Base-by-base conservation (phyloP, 1,140 invertebrate genomes). In the Nixonia krombeini region DNA sequence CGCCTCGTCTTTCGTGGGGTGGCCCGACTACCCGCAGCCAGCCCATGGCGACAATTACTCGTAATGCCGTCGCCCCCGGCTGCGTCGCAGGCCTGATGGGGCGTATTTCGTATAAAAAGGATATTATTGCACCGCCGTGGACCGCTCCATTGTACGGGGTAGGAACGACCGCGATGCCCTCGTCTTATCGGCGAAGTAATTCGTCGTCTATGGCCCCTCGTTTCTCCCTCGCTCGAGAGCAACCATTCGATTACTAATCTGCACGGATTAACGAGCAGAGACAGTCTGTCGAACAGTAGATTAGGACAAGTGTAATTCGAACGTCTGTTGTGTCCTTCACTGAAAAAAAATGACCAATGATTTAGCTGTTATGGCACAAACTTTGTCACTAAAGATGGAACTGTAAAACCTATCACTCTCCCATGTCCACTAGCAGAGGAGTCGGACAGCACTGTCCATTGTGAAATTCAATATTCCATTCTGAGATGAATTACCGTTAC, bases 91-190 rank as follows among this genome's bases (percentile, higher is more conserved):
- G 56, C 70, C 41, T 59, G 49, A 65, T 62, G 65, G 65, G 70
- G 64, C 70, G 64, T 68, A 47, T 57, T 72, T 41, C 33, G 38
- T 6, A 25, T 61, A 67, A 72, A 72, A 72, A 72, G 68, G 64
- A 72, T 68, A 72, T 72, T 72, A 72, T 68, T 72, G 64, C 64
- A 55, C 62, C 35, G 59, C 52, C 41, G 59, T 67, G 58, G 63
- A 63, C 63, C 64, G 41, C 58, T 56, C 37, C 10, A 71, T 71
- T 67, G 58, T 71, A 67, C 56, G 55, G 28, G 61, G 62, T 12
- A 26, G 38, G 56, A 18, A 31, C 44, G 31, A 21, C 57, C 51
- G 38, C 56, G 41, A 2, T 53, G 50, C 57, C 56, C 41, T 45
- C 53, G 33, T 63, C 59, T 70, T 70, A 64, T 49, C 40, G 40